Evolutionary conservation across 2,113 vertebrate species (phyloP).

Genomic region (Chrysemys picta): DNA sequence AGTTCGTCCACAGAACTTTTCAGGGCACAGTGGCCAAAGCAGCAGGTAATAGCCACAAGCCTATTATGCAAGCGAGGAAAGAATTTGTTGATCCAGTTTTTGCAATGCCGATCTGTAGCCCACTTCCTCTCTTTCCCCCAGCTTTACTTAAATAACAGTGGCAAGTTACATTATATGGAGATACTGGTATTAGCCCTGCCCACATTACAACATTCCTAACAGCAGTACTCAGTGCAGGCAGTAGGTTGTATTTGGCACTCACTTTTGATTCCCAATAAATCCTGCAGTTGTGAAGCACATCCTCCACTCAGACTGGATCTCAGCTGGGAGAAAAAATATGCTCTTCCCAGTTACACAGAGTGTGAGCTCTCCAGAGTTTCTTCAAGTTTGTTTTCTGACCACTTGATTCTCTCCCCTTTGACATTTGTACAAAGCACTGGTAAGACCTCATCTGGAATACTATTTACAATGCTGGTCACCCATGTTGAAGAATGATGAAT

Average conservation of each 20-base stretch:
- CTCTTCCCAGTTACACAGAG: background rate
- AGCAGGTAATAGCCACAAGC: background rate
- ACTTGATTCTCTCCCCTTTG: fast-evolving
- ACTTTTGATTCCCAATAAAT: fast-evolving
- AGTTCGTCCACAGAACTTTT: background rate
- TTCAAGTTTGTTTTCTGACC: fast-evolving
- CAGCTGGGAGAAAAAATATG: fast-evolving
- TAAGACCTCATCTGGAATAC: no score
- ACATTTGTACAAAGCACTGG: background rate
- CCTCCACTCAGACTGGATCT: fast-evolving
- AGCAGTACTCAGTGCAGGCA: fast-evolving
- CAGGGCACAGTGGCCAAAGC: background rate
- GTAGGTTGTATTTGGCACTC: conserved; percentile 51
- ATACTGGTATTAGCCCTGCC: fast-evolving
- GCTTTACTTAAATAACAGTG: fast-evolving
- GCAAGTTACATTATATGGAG: fast-evolving
- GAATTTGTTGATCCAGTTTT: background rate
- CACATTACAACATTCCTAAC: fast-evolving
- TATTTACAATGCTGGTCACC: no score
- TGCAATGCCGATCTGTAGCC: background rate
- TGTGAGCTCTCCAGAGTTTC: background rate
- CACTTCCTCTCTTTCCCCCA: background rate
- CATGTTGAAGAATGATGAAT: no score
- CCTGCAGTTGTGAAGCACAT: fast-evolving
- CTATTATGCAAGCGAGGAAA: background rate